phyloP scores from a whole-genome alignment of 2,888 invertebrate genomes.

The Mimachlamys varia region DNA sequence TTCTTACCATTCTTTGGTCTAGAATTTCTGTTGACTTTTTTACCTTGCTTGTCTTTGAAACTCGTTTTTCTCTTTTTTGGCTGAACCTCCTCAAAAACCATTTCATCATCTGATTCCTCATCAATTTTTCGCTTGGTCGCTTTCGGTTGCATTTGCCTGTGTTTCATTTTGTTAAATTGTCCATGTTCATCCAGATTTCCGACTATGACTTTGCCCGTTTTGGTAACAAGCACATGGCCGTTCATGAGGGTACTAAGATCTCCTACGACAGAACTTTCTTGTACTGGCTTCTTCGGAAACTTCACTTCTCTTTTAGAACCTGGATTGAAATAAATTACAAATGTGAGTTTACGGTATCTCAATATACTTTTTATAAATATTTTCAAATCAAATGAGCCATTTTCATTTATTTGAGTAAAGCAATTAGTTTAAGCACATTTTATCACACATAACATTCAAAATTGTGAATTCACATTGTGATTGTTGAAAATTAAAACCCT shows the following conservation, averaged over 20 bases:
- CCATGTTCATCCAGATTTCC: constrained; percentile 38
- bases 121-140: not conserved
- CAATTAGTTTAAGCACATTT: too few relatives aligned
- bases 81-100: not conserved
- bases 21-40: too few relatives aligned
- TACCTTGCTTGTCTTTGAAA: not conserved
- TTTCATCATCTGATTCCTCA: constrained; percentile 3
- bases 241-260: constrained; percentile 73
- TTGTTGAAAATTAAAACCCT: too few relatives aligned
- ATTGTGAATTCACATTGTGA: too few relatives aligned
- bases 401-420: too few relatives aligned
- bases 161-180: constrained; percentile 46
- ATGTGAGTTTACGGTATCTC: not conserved
- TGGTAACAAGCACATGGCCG: constrained; percentile 69
- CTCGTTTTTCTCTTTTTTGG: not conserved
- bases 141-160: not conserved
- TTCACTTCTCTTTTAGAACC: constrained; percentile 56
- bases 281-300: constrained; percentile 50
- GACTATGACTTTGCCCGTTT: constrained; percentile 60
- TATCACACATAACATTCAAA: too few relatives aligned
- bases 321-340: constrained; percentile 23
- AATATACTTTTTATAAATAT: too few relatives aligned
- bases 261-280: constrained; percentile 59
- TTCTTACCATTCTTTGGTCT: too few relatives aligned
- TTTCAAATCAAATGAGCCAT: too few relatives aligned